These are phyloP conservation scores for Pteromalus puparum DNA, from an alignment of 1,140 invertebrate species.

Conservation along the genomic window DNA sequence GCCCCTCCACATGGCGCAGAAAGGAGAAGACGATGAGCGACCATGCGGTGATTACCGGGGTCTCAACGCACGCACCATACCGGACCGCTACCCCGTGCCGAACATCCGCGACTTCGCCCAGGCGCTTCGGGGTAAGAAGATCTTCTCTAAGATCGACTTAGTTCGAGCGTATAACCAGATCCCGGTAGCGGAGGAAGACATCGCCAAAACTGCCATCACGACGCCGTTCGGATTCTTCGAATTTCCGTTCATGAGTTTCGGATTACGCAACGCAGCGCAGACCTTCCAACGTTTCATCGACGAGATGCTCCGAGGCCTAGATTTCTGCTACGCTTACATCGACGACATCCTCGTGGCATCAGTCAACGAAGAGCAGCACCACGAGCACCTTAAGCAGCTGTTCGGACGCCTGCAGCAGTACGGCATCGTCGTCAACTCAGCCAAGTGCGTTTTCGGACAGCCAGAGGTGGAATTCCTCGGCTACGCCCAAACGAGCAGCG, in stretches of 20 bases:
- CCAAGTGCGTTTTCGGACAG: conserved; percentile 21
- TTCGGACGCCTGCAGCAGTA: background rate
- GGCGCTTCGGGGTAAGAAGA: background rate
- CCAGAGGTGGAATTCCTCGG: conserved; percentile 7
- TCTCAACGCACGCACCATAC: too few species aligned
- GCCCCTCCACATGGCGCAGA: background rate
- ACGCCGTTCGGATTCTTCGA: too few species aligned
- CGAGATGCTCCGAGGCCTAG: too few species aligned
- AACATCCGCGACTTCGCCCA: background rate
- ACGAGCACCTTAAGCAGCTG: conserved; percentile 12
- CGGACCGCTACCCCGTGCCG: background rate
- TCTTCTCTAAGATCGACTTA: conserved; percentile 1
- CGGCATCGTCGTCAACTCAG: conserved; percentile 5
- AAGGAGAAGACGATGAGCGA: background rate
- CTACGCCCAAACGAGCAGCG: background rate
- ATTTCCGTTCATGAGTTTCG: too few species aligned
- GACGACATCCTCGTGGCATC: conserved; percentile 66
- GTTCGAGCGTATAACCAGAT: background rate
- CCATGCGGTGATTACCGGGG: background rate
- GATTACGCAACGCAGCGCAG: too few species aligned
- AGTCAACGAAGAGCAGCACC: conserved; percentile 54
- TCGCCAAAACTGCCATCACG: too few species aligned
- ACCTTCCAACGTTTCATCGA: too few species aligned
- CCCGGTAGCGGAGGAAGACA: too few species aligned
- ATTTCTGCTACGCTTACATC: conserved; percentile 51